Conservation (phyloP, 1,140 invertebrate species). For the Idris sp. region DNA sequence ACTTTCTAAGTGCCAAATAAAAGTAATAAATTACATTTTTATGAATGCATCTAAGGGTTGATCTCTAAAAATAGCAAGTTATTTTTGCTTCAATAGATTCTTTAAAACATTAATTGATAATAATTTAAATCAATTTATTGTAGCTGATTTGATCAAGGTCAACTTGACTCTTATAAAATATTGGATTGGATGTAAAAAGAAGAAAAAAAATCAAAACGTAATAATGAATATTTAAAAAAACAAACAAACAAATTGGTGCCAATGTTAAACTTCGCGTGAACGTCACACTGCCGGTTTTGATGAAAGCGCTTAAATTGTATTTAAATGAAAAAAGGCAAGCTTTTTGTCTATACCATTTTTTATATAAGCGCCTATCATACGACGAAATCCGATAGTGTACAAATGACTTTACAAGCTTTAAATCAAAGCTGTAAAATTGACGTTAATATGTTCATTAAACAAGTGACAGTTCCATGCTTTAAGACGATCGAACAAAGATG, state of each 20-base stretch:
- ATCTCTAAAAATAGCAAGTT: constrained; percentile 13
- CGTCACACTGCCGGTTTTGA: constrained; percentile 46
- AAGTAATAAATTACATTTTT: neutral
- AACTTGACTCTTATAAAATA: too few relatives aligned
- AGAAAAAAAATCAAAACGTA: neutral
- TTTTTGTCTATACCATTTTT: constrained; percentile 35
- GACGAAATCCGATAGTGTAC: constrained; percentile 1
- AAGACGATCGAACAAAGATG: constrained; percentile 3
- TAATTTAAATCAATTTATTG: too few relatives aligned
- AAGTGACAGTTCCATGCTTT: neutral
- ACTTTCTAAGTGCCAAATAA: constrained; percentile 4
- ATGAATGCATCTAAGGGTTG: constrained; percentile 30
- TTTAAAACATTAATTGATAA: too few relatives aligned
- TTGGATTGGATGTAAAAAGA: too few relatives aligned
- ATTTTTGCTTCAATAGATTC: too few relatives aligned
- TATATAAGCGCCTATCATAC: constrained; percentile 20
- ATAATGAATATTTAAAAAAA: neutral
- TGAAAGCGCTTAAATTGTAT: constrained; percentile 46
- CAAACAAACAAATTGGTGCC: constrained; percentile 14
- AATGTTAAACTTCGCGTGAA: too few relatives aligned
- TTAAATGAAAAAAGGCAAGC: constrained; percentile 19
- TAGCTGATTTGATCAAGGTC: too few relatives aligned
- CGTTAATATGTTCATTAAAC: neutral
- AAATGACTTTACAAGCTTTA: constrained; percentile 3
- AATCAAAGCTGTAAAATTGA: constrained; percentile 3